A percentile compares a stretch with the other conserved stretches of the same genome.
phyloP scores from a whole-genome alignment of 2,113 vertebrate genomes.

The Candoia aspera region DNA sequence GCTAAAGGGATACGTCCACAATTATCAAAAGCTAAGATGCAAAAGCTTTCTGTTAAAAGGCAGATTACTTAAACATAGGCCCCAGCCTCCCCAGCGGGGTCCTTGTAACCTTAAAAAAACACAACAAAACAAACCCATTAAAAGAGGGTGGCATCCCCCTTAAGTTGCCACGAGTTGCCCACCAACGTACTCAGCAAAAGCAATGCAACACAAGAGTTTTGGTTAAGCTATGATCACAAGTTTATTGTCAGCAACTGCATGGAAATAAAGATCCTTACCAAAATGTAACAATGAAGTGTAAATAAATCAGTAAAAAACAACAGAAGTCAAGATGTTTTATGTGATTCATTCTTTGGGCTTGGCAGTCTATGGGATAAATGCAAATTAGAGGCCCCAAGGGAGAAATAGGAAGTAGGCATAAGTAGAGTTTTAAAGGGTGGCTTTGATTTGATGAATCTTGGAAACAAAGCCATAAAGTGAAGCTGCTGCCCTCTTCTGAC shows the following conservation, averaged over 20 bases:
- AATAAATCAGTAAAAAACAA: background rate
- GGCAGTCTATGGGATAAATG: background rate
- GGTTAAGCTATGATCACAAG: too few species aligned
- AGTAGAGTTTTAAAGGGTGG: background rate
- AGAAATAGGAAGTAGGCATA: background rate
- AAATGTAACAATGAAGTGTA: background rate
- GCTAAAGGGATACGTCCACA: background rate
- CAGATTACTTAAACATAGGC: background rate
- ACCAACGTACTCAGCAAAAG: too few species aligned
- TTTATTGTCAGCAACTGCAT: too few species aligned
- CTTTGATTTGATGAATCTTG: too few species aligned
- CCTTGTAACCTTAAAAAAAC: background rate
- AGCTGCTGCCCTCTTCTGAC: too few species aligned
- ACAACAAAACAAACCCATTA: background rate
- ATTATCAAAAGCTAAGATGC: background rate
- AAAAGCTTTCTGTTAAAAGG: background rate
- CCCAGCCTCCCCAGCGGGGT: background rate
- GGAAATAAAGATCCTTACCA: background rate
- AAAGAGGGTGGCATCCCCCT: background rate
- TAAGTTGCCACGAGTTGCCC: background rate
- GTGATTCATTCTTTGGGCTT: background rate
- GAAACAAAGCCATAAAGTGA: too few species aligned
- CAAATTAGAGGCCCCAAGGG: background rate
- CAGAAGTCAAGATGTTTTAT: background rate
- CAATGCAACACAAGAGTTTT: background rate